Evolutionary conservation across 2,113 vertebrate genomes (phyloP), one percentile per base, ranked within the genome.

Genomic region (Polypterus bichir): DNA sequence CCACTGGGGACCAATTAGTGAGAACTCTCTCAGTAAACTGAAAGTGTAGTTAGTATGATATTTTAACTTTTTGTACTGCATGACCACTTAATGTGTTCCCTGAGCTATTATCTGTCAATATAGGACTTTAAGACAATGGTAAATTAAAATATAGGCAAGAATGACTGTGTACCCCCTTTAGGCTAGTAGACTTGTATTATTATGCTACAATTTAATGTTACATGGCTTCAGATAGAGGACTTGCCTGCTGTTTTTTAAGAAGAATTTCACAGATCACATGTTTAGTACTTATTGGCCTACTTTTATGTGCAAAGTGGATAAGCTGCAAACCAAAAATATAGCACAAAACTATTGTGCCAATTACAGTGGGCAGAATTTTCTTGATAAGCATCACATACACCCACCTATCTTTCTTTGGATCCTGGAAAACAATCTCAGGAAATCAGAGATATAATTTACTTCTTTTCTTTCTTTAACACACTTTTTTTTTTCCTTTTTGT

Each of bases 361-460:
- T 27, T 27, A 27, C 27, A 27, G 27, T 27, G 27, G 27, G 27
- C 27, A 27, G 27, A 27, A 27, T 27, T 27, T 27, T 27, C 46
- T 58, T 58, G 5, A 58, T 44, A 44, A 45, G 11, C 9, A 45
- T 6, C 7, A 9, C 11, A 58, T n/a, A 54, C 27, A 52, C 9
- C 45, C 52, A 44, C 27, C 11, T 59, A 56, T 52, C n/a, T 52
- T 64, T 53, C 27, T 6, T n/a, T 46, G 51, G 6, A 9, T 44
- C 47, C 59, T 44, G 52, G 44, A 56, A 66, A 65, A 57, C 27
- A 55, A 60, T 57, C 57, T 65, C 60, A n/a, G 53, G 44, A 54
- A 60, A 65, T 54, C 46, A 54, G n/a, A 44, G 57, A 6, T 9
- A 27, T 56, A 46, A 44, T 27, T 27, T 27, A 27, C 27, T 27